Base-by-base conservation (phyloP, 2,888 invertebrate genomes). In the Parapristionchus giblindavisi region DNA sequence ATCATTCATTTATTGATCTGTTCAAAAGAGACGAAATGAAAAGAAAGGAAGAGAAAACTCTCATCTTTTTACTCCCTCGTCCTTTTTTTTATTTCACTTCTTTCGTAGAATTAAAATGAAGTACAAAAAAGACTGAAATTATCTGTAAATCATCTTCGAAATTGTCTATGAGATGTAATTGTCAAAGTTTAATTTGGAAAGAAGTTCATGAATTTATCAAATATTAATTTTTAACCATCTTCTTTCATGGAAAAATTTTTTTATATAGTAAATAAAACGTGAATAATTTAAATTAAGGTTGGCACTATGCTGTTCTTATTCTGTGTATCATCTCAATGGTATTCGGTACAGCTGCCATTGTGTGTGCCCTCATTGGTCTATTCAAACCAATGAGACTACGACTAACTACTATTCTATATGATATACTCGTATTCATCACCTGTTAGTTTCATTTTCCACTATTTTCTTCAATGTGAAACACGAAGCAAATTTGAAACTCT, bases 301-400 rank as follows among this genome's bases (percentile, higher is more conserved):
- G 87, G 87, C 87, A 87, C 75, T 87, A 87, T 43, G 87, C 87
- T 11, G 83, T 84, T 14, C 76, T 87, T 8, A 83, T 83, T 60
- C 76, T 86, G n/a, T 81, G 84, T 76, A 48, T 81, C 17, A 77
- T 81, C 61, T 73, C 85, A 1, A 76, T 87, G 73, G 63, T 66
- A 21, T 77, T 82, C 32, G 77, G 81, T 24, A 72, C 73, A 4
- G 38, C 80, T 4, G 80, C 82, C 8, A 60, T 83, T 34, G 76
- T 76, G 3, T 75, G 84, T 2, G 76, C 83, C 14, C 75, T 78
- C 32, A 43, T 82, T 6, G 82, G 83, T 0, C 80, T 84, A 75
- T 81, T 80, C n/a, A 82, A 79, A 71, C 77, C 58, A 3, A 40
- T 58, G 56, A 71, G 27, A 58, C 29, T 58, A 21, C 38, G 54